phyloP scores from a whole-genome alignment of 2,888 invertebrate species.

The Auanema sp. region DNA sequence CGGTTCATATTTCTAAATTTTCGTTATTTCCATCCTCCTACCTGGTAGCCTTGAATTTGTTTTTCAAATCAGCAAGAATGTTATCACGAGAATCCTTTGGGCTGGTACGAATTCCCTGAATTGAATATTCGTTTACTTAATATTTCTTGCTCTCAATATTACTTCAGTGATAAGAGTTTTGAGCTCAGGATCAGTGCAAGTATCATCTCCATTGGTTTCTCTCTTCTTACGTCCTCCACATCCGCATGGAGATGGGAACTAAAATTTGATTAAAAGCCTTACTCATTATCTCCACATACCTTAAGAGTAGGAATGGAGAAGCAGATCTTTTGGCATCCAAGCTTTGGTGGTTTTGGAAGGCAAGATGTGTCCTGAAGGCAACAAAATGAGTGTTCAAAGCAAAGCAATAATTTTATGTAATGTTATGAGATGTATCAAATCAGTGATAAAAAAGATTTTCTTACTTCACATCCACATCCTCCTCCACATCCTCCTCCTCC shows the following conservation, averaged over 20 bases:
- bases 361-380: too few relatives aligned
- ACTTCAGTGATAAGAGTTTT: constrained; percentile 41
- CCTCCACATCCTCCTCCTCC: too few relatives aligned
- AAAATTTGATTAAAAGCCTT: not conserved
- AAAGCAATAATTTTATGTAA: too few relatives aligned
- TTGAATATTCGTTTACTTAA: not conserved
- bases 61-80: constrained; percentile 35
- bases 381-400: too few relatives aligned
- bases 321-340: constrained; percentile 12
- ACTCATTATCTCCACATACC: not conserved
- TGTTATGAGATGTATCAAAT: too few relatives aligned
- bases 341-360: constrained; percentile 7
- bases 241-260: constrained; percentile 24
- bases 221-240: constrained; percentile 45
- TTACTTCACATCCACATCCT: too few relatives aligned
- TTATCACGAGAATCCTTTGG: constrained; percentile 41
- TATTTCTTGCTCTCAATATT: constrained; percentile 4
- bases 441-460: too few relatives aligned
- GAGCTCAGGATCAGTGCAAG: constrained; percentile 42
- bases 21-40: not conserved
- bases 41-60: constrained; percentile 25
- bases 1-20: not conserved
- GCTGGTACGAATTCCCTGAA: constrained; percentile 32
- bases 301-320: constrained; percentile 20
- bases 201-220: constrained; percentile 31